Conservation (phyloP, 2,888 invertebrate species). For the Cheilosia grossa region DNA sequence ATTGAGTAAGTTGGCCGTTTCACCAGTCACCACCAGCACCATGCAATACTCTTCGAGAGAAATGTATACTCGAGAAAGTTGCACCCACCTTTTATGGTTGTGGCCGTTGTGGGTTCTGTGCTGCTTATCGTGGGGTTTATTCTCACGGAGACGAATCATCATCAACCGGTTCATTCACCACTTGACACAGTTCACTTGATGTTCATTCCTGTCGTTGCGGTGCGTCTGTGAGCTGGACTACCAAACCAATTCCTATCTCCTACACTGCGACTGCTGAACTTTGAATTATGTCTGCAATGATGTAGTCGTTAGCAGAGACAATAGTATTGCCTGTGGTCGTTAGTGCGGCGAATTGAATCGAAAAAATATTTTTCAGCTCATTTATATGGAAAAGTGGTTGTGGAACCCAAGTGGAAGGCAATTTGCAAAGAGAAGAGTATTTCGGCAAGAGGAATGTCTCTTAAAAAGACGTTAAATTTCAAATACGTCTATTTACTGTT, state of each 20-base stretch:
- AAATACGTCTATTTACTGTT: not conserved
- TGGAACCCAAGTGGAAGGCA: constrained; percentile 16
- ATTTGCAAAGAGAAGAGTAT: not conserved
- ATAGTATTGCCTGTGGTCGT: too few relatives aligned
- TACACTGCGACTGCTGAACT: not conserved
- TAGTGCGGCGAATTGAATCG: constrained; percentile 21
- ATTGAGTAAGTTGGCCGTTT: not conserved
- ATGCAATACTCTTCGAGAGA: constrained; percentile 27
- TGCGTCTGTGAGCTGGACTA: not conserved
- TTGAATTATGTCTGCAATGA: not conserved
- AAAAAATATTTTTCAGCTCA: not conserved
- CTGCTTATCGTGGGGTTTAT: not conserved
- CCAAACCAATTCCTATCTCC: not conserved
- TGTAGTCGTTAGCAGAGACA: too few relatives aligned
- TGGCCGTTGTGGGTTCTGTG: not conserved
- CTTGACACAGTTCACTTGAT: constrained; percentile 18
- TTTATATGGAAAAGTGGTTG: not conserved
- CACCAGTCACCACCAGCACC: not conserved
- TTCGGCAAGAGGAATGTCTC: not conserved
- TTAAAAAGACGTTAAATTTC: not conserved
- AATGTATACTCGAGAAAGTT: constrained; percentile 23
- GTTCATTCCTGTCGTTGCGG: constrained; percentile 9
- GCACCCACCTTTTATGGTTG: constrained; percentile 40
- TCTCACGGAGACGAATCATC: constrained; percentile 55
- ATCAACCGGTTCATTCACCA: constrained; percentile 39